phyloP scores from a whole-genome alignment of 2,888 invertebrate genomes.

The Cynaeus angustus region DNA sequence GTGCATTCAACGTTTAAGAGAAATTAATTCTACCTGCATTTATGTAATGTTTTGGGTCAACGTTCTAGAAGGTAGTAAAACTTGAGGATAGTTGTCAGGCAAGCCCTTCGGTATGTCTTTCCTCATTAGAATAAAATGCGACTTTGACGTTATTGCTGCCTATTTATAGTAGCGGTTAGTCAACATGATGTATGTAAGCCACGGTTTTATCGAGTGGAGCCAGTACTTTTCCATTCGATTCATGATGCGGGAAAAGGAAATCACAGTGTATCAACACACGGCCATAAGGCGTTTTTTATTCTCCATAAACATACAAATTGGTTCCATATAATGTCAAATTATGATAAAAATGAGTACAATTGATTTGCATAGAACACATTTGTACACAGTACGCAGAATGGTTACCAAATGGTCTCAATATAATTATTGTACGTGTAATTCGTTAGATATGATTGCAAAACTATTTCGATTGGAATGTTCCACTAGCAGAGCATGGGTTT shows the following conservation, averaged over 20 bases:
- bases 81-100: too few species aligned
- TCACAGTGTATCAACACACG: slow-evolving; percentile 29
- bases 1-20: neutral
- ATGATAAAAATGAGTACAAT: neutral
- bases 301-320: slow-evolving; percentile 50
- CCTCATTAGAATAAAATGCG: slow-evolving; percentile 13
- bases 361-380: slow-evolving; percentile 40
- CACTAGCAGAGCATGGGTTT: slow-evolving; percentile 47
- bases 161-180: slow-evolving; percentile 39
- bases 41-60: slow-evolving; percentile 8
- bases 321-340: slow-evolving; percentile 37
- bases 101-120: too few species aligned
- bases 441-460: slow-evolving; percentile 53
- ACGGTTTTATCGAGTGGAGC: slow-evolving; percentile 7
- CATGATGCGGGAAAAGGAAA: slow-evolving; percentile 26
- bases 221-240: slow-evolving; percentile 46
- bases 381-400: slow-evolving; percentile 36
- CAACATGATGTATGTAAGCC: slow-evolving; percentile 34
- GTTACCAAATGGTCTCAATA: slow-evolving; percentile 34
- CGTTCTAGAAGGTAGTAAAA: slow-evolving; percentile 4
- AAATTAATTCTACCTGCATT: slow-evolving; percentile 1
- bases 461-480: slow-evolving; percentile 53
- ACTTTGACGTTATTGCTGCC: slow-evolving; percentile 26
- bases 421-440: slow-evolving; percentile 54
- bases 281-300: slow-evolving; percentile 47